Base-by-base conservation (phyloP, 2,113 vertebrate species). In the Aptenodytes patagonicus region DNA sequence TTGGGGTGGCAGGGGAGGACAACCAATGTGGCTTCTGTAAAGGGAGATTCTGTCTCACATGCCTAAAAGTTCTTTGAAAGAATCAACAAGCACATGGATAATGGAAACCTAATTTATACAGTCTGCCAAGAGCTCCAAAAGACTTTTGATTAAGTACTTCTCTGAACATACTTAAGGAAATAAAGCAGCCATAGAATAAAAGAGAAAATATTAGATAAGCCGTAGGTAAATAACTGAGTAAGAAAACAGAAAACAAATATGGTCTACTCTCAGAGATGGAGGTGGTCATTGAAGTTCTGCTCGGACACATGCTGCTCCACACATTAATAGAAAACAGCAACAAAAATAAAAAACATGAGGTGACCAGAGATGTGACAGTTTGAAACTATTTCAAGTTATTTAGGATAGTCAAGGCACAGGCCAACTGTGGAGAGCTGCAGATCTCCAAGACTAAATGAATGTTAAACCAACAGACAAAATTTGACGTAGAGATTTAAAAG, bases 1-100 rank as follows among this genome's bases (percentile, higher is more conserved):
- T 2, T 7, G 6, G 10, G 8, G 15, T 7, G 25, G 15, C 0
- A 1, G 11, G 4, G 66, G 17, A 52, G 26, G 16, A 46, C 21
- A 44, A 77, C 4, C 11, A 24, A 31, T 6, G 13, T 22, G 34
- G 29, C 8, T 76, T 38, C 68, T 60, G 26, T 17, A 58, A 75
- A 42, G 31, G 26, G 18, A 84, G 49, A 42, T 36, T 51, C 51
- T 49, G 31, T 25, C 61, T 84, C 61, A n/a, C 18, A 25, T 34
- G 14, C 18, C 55, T 34, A 13, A 18, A 13, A 54, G 31, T 34
- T 52, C 19, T 69, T 29, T 40, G 17, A 22, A 62, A 64, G 28
- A 82, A 42, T 32, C 44, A 65, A 47, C 11, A 69, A 36, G 36
- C 24, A 73, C 5, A 34, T 2, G 26, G 40, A 60, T 61, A 68